Evolutionary conservation across 92 coral and sea anemone species (phyloP), one percentile per base, ranked within the genome.

Genomic region (Galaxea fascicularis): DNA sequence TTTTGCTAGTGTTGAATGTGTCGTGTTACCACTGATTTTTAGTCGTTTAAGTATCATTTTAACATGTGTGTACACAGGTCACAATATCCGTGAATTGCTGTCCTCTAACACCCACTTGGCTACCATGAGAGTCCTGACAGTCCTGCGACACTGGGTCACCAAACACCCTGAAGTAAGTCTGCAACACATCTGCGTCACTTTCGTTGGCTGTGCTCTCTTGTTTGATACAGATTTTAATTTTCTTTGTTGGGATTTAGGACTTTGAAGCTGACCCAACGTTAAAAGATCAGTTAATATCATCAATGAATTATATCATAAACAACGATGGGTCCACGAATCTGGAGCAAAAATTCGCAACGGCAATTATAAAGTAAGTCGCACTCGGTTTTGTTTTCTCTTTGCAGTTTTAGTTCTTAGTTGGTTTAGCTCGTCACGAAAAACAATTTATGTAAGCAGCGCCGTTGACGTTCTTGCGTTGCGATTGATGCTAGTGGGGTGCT

Each of bases 81-180:
- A 92, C 68, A 92, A 93, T 26, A 94, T 94, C 83, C 93, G 95
- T n/a, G 95, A 94, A 29, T 75, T 94, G 56, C 85, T 94, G 77
- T 91, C 92, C 67, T 84, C 86, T 1, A 94, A 91, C 90, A 91
- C 93, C 8, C 95, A 92, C 75, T 86, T 89, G 35, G 98, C 98
- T 20, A 94, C 98, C 31, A 94, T 93, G 93, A 87, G 98, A 87
- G 96, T 95, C 45, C 84, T 95, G 63, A 94, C 98, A 27, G 87
- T 95, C 28, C 60, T 95, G 62, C 95, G 97, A 68, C 98, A 95
- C 66, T 95, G 98, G 98, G 94, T 95, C 22, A 94, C 97, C 26
- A 95, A 95, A 86, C 98, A 95, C 82, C 90, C 98, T 2, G 98
- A 95, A 91, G 98, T 95, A 62, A 76, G 95, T 62, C 16, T 47